Conservation (phyloP, 2,797 vertebrate species). For the Xenopus petersii region DNA sequence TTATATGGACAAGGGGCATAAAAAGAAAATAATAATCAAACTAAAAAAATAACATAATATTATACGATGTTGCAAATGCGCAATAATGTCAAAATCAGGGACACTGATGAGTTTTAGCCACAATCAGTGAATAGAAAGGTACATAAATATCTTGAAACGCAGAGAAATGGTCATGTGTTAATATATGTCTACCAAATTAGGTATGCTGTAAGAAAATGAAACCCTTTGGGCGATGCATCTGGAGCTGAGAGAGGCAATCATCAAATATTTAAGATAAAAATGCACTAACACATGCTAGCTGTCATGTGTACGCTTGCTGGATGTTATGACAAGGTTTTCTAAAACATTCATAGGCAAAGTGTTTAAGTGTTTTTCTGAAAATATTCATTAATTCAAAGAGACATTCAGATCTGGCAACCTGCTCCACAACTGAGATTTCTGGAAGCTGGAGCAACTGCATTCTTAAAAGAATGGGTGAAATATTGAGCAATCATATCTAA, state of each 20-base stretch:
- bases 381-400: conserved; percentile 91
- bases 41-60: too few relatives aligned
- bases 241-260: conserved; percentile 80
- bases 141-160: conserved; percentile 63
- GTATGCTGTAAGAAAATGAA: conserved; percentile 72
- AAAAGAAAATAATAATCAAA: too few relatives aligned
- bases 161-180: conserved; percentile 68
- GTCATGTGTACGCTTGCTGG: conserved; percentile 87
- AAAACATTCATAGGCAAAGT: conserved; percentile 87
- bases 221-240: conserved; percentile 85
- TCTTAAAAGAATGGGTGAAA: conserved; percentile 64
- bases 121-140: conserved; percentile 30
- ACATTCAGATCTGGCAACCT: conserved; percentile 70
- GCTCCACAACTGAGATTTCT: conserved; percentile 61
- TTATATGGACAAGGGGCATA: too few relatives aligned
- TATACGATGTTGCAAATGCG: too few relatives aligned
- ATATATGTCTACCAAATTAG: conserved; percentile 78
- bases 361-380: conserved; percentile 78
- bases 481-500: conserved; percentile 70
- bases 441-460: conserved; percentile 60
- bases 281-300: conserved; percentile 91
- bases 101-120: not conserved
- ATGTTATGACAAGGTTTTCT: conserved; percentile 92
- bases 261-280: conserved; percentile 96
- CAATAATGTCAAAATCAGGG: too few relatives aligned